Percentiles rank a stretch among this genome's conserved stretches.
phyloP scores from a whole-genome alignment of 2,888 invertebrate genomes.

The Escarpia spicata region DNA sequence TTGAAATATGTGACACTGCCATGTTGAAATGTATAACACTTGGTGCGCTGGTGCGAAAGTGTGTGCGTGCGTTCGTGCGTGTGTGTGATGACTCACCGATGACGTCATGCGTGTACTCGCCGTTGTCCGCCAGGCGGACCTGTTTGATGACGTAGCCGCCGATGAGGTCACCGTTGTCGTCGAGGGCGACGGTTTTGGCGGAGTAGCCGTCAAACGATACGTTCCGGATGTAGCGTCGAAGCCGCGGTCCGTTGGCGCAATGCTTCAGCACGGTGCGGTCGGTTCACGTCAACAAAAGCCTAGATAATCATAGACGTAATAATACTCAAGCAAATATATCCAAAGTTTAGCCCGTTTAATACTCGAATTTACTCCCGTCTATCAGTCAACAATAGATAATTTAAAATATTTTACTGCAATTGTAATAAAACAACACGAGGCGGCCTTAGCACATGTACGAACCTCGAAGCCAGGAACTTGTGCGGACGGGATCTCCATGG shows the following conservation, averaged over 20 bases:
- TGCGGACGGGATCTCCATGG: background rate
- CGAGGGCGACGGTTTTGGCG: slow-evolving; percentile 49
- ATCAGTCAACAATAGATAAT: background rate
- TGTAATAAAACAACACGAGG: background rate
- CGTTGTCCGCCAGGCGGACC: slow-evolving; percentile 9
- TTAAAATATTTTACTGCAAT: no score
- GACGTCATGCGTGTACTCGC: slow-evolving; percentile 13
- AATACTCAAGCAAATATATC: no score
- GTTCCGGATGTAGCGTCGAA: slow-evolving; percentile 46
- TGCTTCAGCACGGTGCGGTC: slow-evolving; percentile 21
- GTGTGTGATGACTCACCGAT: background rate
- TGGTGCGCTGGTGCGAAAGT: no score
- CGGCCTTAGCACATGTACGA: background rate
- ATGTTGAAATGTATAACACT: no score
- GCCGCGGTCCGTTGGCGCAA: slow-evolving; percentile 45
- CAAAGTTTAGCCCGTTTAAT: background rate
- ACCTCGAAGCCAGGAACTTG: background rate
- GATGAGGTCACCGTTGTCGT: slow-evolving; percentile 49
- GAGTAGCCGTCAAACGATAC: slow-evolving; percentile 46
- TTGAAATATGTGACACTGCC: no score
- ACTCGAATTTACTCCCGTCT: background rate
- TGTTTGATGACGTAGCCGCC: slow-evolving; percentile 48
- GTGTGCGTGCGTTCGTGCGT: background rate
- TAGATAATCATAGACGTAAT: no score
- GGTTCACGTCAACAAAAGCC: background rate